Conservation (phyloP, 2,113 vertebrate species). For the Tamias sibiricus region DNA sequence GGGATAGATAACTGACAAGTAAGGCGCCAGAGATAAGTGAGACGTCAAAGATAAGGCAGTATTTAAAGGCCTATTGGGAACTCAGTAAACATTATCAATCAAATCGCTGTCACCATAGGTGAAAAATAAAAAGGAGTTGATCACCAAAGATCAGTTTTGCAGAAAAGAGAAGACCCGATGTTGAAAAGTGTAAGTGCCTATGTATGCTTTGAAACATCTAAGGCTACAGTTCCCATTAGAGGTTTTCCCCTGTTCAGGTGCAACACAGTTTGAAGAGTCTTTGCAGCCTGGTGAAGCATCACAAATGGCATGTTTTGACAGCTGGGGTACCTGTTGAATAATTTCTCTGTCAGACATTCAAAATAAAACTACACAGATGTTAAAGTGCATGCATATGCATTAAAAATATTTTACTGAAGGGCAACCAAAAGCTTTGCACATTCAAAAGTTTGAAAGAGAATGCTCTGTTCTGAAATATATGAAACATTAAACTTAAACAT, state of each 20-base stretch:
- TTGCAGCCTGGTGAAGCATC: slow-evolving; percentile 55
- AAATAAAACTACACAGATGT: slow-evolving; percentile 54
- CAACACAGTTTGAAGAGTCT: slow-evolving; percentile 44
- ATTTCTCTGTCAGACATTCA: slow-evolving; percentile 68
- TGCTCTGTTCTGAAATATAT: neutral
- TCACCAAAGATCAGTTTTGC: slow-evolving; percentile 56
- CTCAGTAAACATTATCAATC: slow-evolving; percentile 71
- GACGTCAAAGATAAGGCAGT: slow-evolving; percentile 34
- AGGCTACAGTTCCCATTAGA: neutral
- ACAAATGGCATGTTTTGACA: slow-evolving; percentile 60
- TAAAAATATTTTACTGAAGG: slow-evolving; percentile 19
- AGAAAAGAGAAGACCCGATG: slow-evolving; percentile 12
- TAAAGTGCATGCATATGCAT: slow-evolving; percentile 32
- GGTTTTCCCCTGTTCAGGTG: slow-evolving; percentile 50
- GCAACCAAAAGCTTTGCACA: neutral
- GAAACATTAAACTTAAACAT: neutral
- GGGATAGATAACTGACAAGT: slow-evolving; percentile 35
- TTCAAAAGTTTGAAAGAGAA: neutral
- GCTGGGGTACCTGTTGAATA: slow-evolving; percentile 58
- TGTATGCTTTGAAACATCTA: slow-evolving; percentile 16
- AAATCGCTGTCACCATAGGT: slow-evolving; percentile 42
- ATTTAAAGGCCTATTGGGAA: slow-evolving; percentile 50
- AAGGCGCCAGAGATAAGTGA: slow-evolving; percentile 26
- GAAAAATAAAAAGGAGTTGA: slow-evolving; percentile 39
- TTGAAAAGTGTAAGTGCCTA: slow-evolving; percentile 45